Conservation (phyloP, 2,888 invertebrate species). For the Melanotus villosus region DNA sequence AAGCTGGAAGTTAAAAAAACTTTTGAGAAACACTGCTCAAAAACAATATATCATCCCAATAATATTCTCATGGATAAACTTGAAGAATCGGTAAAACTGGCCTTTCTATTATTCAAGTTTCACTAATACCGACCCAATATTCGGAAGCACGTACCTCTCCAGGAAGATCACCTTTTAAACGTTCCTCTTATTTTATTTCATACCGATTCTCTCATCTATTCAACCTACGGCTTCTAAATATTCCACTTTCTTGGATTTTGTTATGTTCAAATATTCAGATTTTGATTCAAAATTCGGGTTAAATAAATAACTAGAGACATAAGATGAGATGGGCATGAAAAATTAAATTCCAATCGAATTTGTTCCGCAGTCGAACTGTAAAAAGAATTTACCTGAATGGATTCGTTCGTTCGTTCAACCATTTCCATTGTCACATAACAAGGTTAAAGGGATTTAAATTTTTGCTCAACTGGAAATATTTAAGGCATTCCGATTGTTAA, state of each 20-base stretch:
- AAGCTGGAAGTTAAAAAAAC: too few relatives aligned
- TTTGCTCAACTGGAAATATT: constrained; percentile 17
- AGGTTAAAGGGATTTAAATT: constrained; percentile 35
- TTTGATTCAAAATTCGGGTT: too few relatives aligned
- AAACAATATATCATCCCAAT: constrained; percentile 38
- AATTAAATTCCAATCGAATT: too few relatives aligned
- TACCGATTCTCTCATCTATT: too few relatives aligned
- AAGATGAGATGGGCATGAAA: too few relatives aligned
- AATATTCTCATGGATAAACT: constrained; percentile 26
- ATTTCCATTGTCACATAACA: constrained; percentile 28
- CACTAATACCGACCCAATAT: constrained; percentile 42
- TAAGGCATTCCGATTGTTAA: constrained; percentile 31
- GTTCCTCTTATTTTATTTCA: too few relatives aligned
- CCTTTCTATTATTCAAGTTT: neutral
- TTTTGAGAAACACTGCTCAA: constrained; percentile 29
- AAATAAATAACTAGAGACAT: too few relatives aligned
- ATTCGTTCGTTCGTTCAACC: constrained; percentile 15
- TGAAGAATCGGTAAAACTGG: constrained; percentile 21
- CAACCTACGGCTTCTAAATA: too few relatives aligned
- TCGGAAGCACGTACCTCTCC: constrained; percentile 50
- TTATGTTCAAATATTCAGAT: too few relatives aligned
- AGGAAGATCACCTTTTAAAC: neutral
- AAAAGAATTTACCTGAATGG: constrained; percentile 26
- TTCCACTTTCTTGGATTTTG: too few relatives aligned
- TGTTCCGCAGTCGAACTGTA: too few relatives aligned